These are phyloP conservation scores for Etheostoma nigrum DNA, from an alignment of 2,797 vertebrate species.

Conservation along the genomic window DNA sequence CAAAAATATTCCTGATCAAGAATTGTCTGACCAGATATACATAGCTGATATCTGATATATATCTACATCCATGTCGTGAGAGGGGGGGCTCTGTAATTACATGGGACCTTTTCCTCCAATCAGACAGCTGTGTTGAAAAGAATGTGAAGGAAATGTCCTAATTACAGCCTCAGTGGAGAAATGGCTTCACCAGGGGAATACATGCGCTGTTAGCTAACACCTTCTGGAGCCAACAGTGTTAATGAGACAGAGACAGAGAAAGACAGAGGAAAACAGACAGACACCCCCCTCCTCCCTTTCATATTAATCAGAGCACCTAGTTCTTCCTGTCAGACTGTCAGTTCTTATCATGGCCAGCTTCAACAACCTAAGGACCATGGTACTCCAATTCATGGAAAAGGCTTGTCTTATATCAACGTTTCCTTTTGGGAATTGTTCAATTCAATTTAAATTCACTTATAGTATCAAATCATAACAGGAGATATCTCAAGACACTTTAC, in stretches of 20 bases:
- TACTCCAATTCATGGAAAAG: conserved; percentile 4
- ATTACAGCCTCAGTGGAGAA: conserved; percentile 71
- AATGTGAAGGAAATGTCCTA: conserved; percentile 71
- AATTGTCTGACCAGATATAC: conserved; percentile 16
- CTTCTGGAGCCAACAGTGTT: conserved; percentile 70
- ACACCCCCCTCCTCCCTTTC: background rate
- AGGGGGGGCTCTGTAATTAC: conserved; percentile 67
- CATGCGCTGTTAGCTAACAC: conserved; percentile 64
- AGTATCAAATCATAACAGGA: too few relatives aligned
- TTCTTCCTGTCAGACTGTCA: conserved; percentile 57
- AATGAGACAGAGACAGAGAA: conserved; percentile 65
- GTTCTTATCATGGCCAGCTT: conserved; percentile 48
- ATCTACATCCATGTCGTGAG: conserved; percentile 7
- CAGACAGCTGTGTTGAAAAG: conserved; percentile 60
- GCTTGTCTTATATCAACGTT: too few relatives aligned
- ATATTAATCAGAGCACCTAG: conserved; percentile 73
- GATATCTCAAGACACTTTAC: too few relatives aligned
- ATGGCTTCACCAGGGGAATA: conserved; percentile 60
- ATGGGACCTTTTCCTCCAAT: conserved; percentile 54
- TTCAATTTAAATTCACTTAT: too few relatives aligned
- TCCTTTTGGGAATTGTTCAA: too few relatives aligned
- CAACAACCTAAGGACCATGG: conserved; percentile 20
- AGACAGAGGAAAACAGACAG: conserved; percentile 11
- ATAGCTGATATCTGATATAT: too few relatives aligned
- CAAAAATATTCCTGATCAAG: background rate